Percentiles rank a stretch among this genome's conserved stretches.
These are phyloP conservation scores for Mimumesa dahlbomi DNA, from an alignment of 2,888 invertebrate genomes.

Conservation along the genomic window DNA sequence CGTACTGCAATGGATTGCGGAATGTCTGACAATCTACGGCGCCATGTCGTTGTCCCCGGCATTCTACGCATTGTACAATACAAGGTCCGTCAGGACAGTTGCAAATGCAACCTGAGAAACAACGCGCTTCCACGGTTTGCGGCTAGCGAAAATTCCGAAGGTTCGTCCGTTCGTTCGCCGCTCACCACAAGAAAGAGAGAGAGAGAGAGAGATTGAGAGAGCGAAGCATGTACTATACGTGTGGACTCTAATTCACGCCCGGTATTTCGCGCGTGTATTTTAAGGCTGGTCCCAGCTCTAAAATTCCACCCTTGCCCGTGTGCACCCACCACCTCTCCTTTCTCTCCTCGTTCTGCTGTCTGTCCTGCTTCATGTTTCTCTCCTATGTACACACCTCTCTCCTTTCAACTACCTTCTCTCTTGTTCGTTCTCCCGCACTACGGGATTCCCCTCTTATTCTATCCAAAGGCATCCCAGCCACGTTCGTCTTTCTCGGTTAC, in stretches of 20 bases:
- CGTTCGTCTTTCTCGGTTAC: slow-evolving; percentile 39
- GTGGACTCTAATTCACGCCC: slow-evolving; percentile 76
- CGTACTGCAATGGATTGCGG: slow-evolving; percentile 18
- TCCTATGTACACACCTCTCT: slow-evolving; percentile 24
- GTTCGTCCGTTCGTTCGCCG: slow-evolving; percentile 62
- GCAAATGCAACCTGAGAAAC: slow-evolving; percentile 24
- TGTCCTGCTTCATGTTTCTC: slow-evolving; percentile 46
- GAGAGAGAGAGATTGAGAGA: no score
- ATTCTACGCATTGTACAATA: slow-evolving; percentile 27
- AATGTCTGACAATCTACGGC: slow-evolving; percentile 39
- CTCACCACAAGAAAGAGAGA: slow-evolving; percentile 44
- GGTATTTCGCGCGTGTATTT: slow-evolving; percentile 78
- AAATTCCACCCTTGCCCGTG: slow-evolving; percentile 75
- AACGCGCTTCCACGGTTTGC: slow-evolving; percentile 45
- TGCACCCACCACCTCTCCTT: slow-evolving; percentile 37
- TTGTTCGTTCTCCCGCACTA: slow-evolving; percentile 21
- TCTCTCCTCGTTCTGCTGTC: slow-evolving; percentile 50
- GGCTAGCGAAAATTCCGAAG: slow-evolving; percentile 77
- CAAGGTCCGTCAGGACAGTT: slow-evolving; percentile 29
- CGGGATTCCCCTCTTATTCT: slow-evolving; percentile 18
- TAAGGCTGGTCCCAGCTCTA: slow-evolving; percentile 74
- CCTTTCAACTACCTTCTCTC: slow-evolving; percentile 23
- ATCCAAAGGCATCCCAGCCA: slow-evolving; percentile 25
- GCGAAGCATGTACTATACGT: no score
- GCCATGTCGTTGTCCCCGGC: slow-evolving; percentile 30